Evolutionary conservation across 2,888 invertebrate species (phyloP), one percentile per base, ranked within the genome.

Genomic region (Halictus ligatus): DNA sequence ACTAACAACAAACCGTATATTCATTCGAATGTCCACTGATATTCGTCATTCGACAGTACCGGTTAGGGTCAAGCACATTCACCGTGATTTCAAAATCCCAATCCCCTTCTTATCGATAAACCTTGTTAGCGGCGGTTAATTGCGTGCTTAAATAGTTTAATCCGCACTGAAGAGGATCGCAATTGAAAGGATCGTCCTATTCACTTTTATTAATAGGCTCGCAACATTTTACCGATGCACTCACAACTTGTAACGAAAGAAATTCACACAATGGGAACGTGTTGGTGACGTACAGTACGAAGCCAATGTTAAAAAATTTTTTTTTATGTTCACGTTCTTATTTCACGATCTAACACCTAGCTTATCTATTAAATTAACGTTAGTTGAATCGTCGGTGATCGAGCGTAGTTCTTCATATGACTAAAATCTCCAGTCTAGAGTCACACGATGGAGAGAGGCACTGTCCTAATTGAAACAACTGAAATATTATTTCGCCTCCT

Each of bases 1-100:
- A 83, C 90, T 92, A 91, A 91, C 85, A 92, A 91, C 87, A 92
- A 83, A 92, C 86, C 50, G 58, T 88, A 89, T 90, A 87, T 88
- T 83, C 82, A 87, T 81, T 85, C 84, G 72, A 85, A 88, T 88
- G 75, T 86, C 76, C 85, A 73, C 58, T 79, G 69, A 82, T 86
- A 83, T 87, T 87, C 71, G 46, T 80, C 71, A 50, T 75, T 75
- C 74, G 78, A 76, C 86, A 75, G 81, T 84, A 81, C 67, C 69
- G 71, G n/a, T 18, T 58, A 76, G 75, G 80, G 75, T 64, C 73
- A 75, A 84, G 88, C 78, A 79, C 72, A 67, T 74, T 83, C 80
- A 78, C 78, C 58, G 69, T 78, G 54, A 75, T 73, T 84, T 35
- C 18, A 40, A 77, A 77, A 82, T 81, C 25, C 71, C 72, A 79